These are phyloP conservation scores for Lepidocolaptes lacrymiger DNA, from an alignment of 2,797 vertebrate species.

Conservation along the genomic window DNA sequence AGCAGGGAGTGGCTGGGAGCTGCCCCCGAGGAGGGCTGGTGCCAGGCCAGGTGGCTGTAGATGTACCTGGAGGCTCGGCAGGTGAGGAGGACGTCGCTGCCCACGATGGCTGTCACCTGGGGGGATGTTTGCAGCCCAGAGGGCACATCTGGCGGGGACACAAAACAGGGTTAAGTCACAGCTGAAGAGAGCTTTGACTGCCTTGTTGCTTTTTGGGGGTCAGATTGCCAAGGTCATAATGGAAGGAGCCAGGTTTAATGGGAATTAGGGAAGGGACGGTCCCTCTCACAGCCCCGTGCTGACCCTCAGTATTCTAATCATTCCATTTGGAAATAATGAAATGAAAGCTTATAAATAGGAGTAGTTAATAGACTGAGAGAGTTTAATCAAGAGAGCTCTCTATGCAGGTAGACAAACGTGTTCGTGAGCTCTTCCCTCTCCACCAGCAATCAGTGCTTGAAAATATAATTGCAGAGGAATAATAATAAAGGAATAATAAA, in stretches of 20 bases:
- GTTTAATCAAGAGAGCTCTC: slow-evolving; percentile 2
- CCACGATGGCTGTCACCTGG: slow-evolving; percentile 74
- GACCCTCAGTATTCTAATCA: neutral
- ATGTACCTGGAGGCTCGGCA: slow-evolving; percentile 87
- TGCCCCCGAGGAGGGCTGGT: slow-evolving; percentile 71
- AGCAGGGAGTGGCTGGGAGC: slow-evolving; percentile 39
- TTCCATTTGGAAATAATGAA: neutral
- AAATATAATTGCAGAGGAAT: neutral
- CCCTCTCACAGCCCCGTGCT: neutral
- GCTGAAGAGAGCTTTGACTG: neutral
- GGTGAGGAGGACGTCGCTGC: slow-evolving; percentile 78
- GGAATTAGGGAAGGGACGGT: neutral
- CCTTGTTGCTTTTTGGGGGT: neutral
- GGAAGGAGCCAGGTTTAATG: neutral
- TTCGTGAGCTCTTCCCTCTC: neutral
- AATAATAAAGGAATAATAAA: neutral
- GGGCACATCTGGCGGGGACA: slow-evolving; percentile 54
- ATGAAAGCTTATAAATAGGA: neutral
- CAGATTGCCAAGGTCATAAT: neutral
- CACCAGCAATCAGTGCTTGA: neutral
- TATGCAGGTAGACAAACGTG: neutral
- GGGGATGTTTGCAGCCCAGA: slow-evolving; percentile 48
- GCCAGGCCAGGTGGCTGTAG: slow-evolving; percentile 83
- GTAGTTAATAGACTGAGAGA: neutral
- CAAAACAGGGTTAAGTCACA: neutral